These are phyloP conservation scores for Oscheius myriophilus DNA, from an alignment of 2,888 invertebrate species.

Conservation along the genomic window DNA sequence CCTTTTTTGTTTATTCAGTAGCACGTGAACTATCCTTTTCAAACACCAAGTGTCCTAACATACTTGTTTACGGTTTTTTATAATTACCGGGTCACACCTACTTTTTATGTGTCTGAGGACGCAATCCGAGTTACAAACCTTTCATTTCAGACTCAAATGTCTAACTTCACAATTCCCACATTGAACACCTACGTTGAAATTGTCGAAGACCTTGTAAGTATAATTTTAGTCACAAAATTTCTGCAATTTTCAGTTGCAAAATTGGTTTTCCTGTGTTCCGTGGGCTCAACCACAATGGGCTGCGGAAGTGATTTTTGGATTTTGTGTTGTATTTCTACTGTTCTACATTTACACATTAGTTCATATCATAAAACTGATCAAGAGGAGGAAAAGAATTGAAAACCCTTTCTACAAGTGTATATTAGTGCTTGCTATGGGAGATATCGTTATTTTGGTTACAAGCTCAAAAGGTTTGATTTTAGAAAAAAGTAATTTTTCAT, in stretches of 20 bases:
- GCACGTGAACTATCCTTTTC: no score
- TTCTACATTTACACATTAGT: slow-evolving; percentile 10
- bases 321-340: neutral
- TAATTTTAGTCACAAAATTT: no score
- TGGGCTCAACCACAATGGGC: slow-evolving; percentile 25
- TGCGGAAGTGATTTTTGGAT: neutral
- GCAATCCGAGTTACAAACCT: no score
- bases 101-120: no score
- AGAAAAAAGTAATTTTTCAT: neutral
- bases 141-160: no score
- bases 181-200: slow-evolving; percentile 12
- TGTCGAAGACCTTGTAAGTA: slow-evolving; percentile 5
- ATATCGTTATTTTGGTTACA: neutral
- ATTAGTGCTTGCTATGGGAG: neutral
- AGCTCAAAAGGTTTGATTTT: neutral
- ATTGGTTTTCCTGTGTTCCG: slow-evolving; percentile 9
- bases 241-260: neutral
- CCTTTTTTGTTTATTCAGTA: no score
- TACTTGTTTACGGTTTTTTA: no score
- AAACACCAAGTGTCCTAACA: no score
- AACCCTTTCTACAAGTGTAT: neutral
- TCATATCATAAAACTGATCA: neutral
- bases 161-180: neutral
- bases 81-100: no score
- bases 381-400: neutral